Conservation (phyloP, 2,113 vertebrate species). For the Hemiscyllium ocellatum region DNA sequence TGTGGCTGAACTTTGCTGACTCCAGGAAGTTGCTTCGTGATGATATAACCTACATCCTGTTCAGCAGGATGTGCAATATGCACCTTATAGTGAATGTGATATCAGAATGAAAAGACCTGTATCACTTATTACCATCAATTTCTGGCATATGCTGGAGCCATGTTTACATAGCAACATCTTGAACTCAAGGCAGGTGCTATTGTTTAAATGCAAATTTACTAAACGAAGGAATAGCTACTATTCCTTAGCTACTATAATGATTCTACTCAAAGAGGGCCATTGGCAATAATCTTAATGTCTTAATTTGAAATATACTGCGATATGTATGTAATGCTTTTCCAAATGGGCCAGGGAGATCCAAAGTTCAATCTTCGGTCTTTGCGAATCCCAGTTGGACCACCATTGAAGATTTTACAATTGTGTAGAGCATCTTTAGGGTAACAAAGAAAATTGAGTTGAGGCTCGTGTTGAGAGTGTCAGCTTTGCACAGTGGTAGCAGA, state of each 20-base stretch:
- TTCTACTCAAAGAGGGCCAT: not conserved
- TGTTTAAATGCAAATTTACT: not conserved
- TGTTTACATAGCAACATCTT: not conserved
- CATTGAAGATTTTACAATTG: not conserved
- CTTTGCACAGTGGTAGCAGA: not conserved
- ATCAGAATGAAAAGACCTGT: not conserved
- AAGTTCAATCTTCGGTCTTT: not conserved
- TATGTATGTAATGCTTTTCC: not conserved
- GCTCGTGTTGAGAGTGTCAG: not conserved
- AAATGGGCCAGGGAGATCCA: not conserved
- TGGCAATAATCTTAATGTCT: not conserved
- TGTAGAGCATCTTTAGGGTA: not conserved
- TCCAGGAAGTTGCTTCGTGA: not conserved
- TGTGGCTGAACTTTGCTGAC: not conserved
- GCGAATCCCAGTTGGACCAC: too few relatives aligned
- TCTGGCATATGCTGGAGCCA: not conserved
- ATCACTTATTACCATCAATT: not conserved
- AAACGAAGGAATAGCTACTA: not conserved
- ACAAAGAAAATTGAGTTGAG: not conserved
- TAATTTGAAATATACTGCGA: not conserved
- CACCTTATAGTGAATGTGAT: not conserved
- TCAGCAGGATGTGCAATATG: constrained; percentile 4
- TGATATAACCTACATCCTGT: not conserved
- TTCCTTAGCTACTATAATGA: not conserved
- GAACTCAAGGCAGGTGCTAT: not conserved